phyloP scores from a whole-genome alignment of 2,888 invertebrate species.

The Chymomyza fuscimana region DNA sequence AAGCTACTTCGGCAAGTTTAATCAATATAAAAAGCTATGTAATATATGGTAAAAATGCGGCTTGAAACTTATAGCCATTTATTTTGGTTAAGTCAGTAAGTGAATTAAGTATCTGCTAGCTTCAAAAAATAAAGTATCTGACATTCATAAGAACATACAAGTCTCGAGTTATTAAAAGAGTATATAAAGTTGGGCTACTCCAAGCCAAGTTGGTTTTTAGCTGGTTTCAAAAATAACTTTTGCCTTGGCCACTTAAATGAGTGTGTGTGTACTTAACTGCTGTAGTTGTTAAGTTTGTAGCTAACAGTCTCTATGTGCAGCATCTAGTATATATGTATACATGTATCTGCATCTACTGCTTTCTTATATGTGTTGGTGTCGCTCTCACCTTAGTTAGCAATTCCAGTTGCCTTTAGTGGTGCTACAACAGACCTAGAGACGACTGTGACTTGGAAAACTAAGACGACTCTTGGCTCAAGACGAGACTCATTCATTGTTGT shows the following conservation, averaged over 20 bases:
- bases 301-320: slow-evolving; percentile 6
- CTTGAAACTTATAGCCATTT: not conserved
- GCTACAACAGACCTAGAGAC: not conserved
- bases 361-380: not conserved
- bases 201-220: not conserved
- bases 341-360: not conserved
- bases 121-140: too few species aligned
- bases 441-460: not conserved
- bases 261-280: not conserved
- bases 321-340: not conserved
- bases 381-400: not conserved
- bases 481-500: slow-evolving; percentile 2
- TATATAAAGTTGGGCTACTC: not conserved
- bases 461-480: not conserved
- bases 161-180: not conserved
- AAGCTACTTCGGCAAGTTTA: not conserved
- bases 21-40: not conserved
- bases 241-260: not conserved
- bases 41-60: not conserved
- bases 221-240: not conserved
- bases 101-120: too few species aligned
- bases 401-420: not conserved
- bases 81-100: too few species aligned
- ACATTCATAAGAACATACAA: not conserved
- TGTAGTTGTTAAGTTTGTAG: not conserved